These are phyloP conservation scores for Acanthosoma haemorrhoidale DNA, from an alignment of 2,888 invertebrate species.

Conservation along the genomic window DNA sequence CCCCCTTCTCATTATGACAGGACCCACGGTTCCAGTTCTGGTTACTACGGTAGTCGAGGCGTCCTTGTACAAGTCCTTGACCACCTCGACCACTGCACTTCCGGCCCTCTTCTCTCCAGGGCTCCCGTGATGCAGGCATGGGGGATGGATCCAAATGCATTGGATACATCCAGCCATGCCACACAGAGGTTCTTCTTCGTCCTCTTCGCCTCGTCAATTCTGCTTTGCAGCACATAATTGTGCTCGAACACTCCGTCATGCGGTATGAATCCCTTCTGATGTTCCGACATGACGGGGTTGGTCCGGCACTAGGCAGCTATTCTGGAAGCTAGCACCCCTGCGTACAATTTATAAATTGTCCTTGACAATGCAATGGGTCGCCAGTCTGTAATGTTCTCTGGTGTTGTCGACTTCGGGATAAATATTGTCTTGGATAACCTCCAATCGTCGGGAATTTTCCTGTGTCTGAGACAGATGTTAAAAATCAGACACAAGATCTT, in stretches of 20 bases:
- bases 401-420: constrained; percentile 32
- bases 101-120: constrained; percentile 2
- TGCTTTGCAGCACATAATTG: constrained; percentile 18
- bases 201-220: background rate
- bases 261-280: too few relatives aligned
- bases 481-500: background rate
- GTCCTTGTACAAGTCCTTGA: constrained; percentile 1
- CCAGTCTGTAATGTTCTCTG: constrained; percentile 43
- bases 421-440: constrained; percentile 33
- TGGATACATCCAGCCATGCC: constrained; percentile 28
- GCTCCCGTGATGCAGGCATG: background rate
- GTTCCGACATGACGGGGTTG: constrained; percentile 15
- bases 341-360: too few relatives aligned
- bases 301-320: too few relatives aligned
- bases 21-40: background rate
- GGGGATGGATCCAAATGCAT: constrained; percentile 26
- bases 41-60: constrained; percentile 13
- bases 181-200: background rate
- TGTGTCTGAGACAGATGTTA: background rate
- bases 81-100: background rate
- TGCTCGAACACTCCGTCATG: constrained; percentile 25
- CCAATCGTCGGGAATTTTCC: constrained; percentile 25
- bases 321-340: constrained; percentile 33
- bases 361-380: constrained; percentile 43
- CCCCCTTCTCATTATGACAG: background rate